Base-by-base conservation (phyloP, 2,113 vertebrate genomes). In the Pachypanchax playfairii region DNA sequence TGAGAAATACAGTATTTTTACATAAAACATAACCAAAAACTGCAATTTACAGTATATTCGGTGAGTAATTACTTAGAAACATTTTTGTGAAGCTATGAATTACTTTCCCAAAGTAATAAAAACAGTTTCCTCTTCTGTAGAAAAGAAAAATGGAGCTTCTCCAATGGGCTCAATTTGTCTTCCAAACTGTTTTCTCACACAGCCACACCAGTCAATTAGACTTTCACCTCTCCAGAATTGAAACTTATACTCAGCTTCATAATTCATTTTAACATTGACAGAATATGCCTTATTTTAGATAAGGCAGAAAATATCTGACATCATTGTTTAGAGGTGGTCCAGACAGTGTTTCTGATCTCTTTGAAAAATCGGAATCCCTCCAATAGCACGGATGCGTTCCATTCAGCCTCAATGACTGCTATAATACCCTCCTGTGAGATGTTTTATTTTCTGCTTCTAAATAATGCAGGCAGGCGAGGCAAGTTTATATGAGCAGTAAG, bases 121-220 rank as follows among this genome's bases (percentile, higher is more conserved):
- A 79, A 38, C 24, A 47, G 73, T 77, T 56, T 73, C 29, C 12
- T 26, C 49, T 15, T 38, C 50, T 38, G 22, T 44, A 3, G 29
- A 39, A 41, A 11, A 62, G 59, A 62, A 83, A 82, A 72, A 72
- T 35, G 56, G 41, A 56, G 50, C 41, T 55, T 76, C 61, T 77
- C 77, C 65, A 1, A 59, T 76, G 75, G 53, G 54, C 49, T 79
- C 55, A 47, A 41, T 39, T 78, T 76, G 33, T 68, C 41, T 58
- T 38, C 35, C 28, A 21, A 60, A 18, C 58, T 20, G 24, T 55
- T 80, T 41, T 66, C 72, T 69, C 25, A 13, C 46, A 42, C 42
- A 67, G 63, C 83, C 49, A 54, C 73, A 85, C 71, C 84, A 82
- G 77, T 83, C 79, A 80, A 79, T 83, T 76, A 75, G 28, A 71